Evolutionary conservation across 2,797 vertebrate genomes (phyloP).

Genomic region (Gambelia wislizenii): DNA sequence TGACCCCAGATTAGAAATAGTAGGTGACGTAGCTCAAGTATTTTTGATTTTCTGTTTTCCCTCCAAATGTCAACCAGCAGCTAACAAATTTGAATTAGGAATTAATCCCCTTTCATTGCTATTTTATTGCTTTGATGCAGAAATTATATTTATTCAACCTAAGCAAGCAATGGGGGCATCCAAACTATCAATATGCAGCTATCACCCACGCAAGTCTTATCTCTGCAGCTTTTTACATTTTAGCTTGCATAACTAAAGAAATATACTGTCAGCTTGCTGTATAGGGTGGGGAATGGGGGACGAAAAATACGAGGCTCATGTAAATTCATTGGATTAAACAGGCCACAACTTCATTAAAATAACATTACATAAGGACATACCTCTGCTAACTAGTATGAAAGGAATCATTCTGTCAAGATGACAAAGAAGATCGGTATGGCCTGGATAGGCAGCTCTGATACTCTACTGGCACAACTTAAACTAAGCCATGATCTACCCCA

Average conservation of each 20-base stretch:
- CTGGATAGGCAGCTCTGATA: background rate
- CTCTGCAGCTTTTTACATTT: background rate
- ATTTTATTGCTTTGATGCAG: background rate
- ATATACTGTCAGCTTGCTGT: background rate
- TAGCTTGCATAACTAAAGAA: background rate
- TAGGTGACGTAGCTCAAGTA: background rate
- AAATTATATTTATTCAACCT: slow-evolving; percentile 1
- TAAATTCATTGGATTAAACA: background rate
- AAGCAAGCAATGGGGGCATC: background rate
- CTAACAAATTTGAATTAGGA: background rate
- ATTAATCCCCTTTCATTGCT: background rate
- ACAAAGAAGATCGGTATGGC: background rate
- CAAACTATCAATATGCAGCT: background rate
- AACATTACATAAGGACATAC: too few species aligned
- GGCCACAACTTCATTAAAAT: background rate
- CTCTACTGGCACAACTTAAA: background rate
- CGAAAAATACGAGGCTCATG: background rate
- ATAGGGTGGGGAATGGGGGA: background rate
- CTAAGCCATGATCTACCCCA: background rate
- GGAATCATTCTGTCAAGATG: background rate
- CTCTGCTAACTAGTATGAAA: background rate
- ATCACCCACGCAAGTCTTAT: background rate
- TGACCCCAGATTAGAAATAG: background rate
- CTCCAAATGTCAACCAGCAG: background rate
- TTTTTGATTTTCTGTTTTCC: background rate